These are phyloP conservation scores for Lethenteron reissneri DNA, from an alignment of 2,113 vertebrate genomes.

Conservation along the genomic window DNA sequence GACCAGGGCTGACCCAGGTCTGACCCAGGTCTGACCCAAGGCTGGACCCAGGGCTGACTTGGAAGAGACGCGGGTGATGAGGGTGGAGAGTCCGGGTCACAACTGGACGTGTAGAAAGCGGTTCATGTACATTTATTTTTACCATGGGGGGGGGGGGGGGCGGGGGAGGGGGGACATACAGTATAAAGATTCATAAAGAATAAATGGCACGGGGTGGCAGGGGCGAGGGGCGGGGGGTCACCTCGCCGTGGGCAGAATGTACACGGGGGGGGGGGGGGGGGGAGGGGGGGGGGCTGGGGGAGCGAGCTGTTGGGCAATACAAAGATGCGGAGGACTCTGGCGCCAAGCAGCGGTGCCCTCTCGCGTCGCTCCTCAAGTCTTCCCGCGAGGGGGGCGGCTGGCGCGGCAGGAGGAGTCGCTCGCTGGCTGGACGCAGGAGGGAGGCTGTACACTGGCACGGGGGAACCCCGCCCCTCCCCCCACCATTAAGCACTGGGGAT, in stretches of 20 bases:
- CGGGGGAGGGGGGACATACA: slow-evolving; percentile 50
- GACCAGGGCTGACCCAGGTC: too few relatives aligned
- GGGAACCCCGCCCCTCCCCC: too few relatives aligned
- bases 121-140: slow-evolving; percentile 99
- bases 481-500: too few relatives aligned
- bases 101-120: slow-evolving; percentile 91
- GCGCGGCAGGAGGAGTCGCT: too few relatives aligned
- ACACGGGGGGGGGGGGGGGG: slow-evolving; percentile 38
- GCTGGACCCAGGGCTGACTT: slow-evolving; percentile 9
- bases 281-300: slow-evolving; percentile 37
- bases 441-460: too few relatives aligned
- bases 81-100: slow-evolving; percentile 55
- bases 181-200: slow-evolving; percentile 99
- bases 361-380: too few relatives aligned
- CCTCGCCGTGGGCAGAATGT: slow-evolving; percentile 17
- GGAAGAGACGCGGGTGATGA: background rate
- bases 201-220: slow-evolving; percentile 66
- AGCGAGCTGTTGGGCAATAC: slow-evolving; percentile 99
- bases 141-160: slow-evolving; percentile 53
- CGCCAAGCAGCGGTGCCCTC: too few relatives aligned
- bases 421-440: too few relatives aligned
- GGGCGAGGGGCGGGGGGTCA: slow-evolving; percentile 14
- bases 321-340: slow-evolving; percentile 23
- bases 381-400: too few relatives aligned
- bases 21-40: background rate